phyloP scores from a whole-genome alignment of 2,797 vertebrate genomes.

The Galagoides demidoff region DNA sequence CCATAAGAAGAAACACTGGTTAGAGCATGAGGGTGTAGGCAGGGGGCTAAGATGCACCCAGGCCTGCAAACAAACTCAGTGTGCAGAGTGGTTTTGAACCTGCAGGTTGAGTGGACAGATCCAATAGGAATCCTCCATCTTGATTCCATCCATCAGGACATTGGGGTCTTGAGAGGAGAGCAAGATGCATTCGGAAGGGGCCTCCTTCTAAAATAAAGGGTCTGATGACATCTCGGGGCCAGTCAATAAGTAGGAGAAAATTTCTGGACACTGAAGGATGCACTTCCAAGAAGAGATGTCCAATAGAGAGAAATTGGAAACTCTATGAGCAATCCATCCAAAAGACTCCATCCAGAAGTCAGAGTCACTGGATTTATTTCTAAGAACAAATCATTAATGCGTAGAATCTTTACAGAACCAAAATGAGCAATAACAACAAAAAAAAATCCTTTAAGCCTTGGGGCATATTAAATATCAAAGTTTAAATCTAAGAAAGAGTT shows the following conservation, averaged over 20 bases:
- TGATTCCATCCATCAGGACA: not conserved
- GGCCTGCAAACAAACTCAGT: not conserved
- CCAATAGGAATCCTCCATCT: fast-evolving
- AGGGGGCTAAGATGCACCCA: not conserved
- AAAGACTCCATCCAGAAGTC: not conserved
- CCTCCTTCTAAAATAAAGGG: not conserved
- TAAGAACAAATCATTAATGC: slow-evolving; percentile 49
- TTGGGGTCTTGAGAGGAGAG: not conserved
- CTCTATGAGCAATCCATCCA: slow-evolving; percentile 46
- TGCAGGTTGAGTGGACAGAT: fast-evolving
- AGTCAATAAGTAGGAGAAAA: not conserved
- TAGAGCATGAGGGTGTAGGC: too few relatives aligned
- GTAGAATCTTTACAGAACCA: not conserved
- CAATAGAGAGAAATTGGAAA: slow-evolving; percentile 42
- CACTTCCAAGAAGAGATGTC: not conserved
- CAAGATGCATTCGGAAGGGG: not conserved
- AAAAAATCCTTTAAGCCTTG: not conserved
- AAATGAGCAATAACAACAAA: not conserved
- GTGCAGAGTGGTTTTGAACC: not conserved
- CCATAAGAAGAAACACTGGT: too few relatives aligned
- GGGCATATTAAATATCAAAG: not conserved
- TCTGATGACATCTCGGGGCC: not conserved
- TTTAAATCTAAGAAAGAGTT: not conserved
- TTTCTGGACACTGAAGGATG: not conserved
- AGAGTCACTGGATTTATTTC: not conserved